A percentile compares a stretch with the other conserved stretches of the same genome.
phyloP scores from a whole-genome alignment of 2,888 invertebrate species.

The Drosophila dives region DNA sequence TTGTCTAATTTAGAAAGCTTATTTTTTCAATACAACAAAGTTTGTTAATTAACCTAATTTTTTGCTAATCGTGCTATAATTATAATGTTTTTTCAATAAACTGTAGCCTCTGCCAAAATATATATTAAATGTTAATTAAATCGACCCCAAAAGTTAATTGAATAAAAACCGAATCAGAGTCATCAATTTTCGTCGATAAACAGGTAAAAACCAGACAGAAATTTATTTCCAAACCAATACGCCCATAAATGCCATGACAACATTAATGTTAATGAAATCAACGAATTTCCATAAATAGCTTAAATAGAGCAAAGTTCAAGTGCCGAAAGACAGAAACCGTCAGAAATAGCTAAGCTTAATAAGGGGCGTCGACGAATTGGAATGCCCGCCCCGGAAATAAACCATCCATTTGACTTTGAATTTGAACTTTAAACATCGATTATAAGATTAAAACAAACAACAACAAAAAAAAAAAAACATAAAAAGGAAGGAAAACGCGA shows the following conservation, averaged over 20 bases:
- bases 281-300: conserved; percentile 50
- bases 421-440: conserved; percentile 40
- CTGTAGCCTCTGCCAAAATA: neutral
- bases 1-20: neutral
- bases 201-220: conserved; percentile 25
- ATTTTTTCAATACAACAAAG: neutral
- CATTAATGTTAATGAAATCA: conserved; percentile 52
- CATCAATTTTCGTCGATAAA: conserved; percentile 32
- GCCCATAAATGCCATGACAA: conserved; percentile 42
- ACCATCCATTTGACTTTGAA: conserved; percentile 36
- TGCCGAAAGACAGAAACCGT: conserved; percentile 9
- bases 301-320: conserved; percentile 17
- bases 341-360: conserved; percentile 4
- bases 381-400: neutral
- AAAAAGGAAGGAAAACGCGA: neutral
- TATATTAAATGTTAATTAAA: conserved; percentile 2
- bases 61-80: neutral
- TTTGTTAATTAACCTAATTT: neutral
- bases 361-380: conserved; percentile 12
- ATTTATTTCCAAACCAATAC: conserved; percentile 29
- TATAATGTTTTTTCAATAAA: neutral
- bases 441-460: conserved; percentile 2
- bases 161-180: conserved; percentile 8
- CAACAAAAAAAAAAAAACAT: neutral
- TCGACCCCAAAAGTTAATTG: neutral